Conservation (phyloP, 2,888 invertebrate species). For the Folsomia manolachei region DNA sequence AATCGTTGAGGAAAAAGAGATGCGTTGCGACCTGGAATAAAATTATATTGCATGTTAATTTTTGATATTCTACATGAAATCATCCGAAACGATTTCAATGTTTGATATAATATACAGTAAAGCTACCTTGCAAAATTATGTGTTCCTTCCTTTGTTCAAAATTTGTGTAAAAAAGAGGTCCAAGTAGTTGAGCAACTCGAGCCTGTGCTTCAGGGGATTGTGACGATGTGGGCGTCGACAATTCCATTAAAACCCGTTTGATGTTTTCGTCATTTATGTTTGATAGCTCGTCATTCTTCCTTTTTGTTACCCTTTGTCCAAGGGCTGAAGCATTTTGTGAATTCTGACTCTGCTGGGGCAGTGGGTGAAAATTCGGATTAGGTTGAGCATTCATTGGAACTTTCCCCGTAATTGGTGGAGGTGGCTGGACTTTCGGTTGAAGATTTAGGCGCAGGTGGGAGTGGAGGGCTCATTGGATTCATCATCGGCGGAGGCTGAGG, state of each 20-base stretch:
- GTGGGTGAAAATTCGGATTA: not conserved
- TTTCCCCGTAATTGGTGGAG: not conserved
- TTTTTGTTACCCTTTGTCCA: not conserved
- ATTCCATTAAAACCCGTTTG: slow-evolving; percentile 31
- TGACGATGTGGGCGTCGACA: slow-evolving; percentile 34
- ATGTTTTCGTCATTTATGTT: slow-evolving; percentile 39
- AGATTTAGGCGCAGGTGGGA: slow-evolving; percentile 17
- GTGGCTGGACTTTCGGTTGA: slow-evolving; percentile 22
- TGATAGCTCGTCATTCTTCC: slow-evolving; percentile 22
- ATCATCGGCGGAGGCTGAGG: slow-evolving; percentile 2
- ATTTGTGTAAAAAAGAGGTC: slow-evolving; percentile 31
- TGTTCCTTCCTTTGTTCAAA: slow-evolving; percentile 34
- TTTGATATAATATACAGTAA: not conserved
- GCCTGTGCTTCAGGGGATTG: slow-evolving; percentile 35
- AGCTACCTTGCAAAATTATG: slow-evolving; percentile 28
- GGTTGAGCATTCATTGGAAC: not conserved
- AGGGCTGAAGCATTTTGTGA: not conserved
- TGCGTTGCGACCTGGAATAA: slow-evolving; percentile 27
- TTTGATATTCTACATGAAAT: not conserved
- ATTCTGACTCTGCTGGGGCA: slow-evolving; percentile 3
- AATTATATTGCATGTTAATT: not conserved
- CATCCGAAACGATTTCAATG: not conserved
- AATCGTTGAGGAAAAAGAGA: slow-evolving; percentile 38
- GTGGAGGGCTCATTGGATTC: not conserved
- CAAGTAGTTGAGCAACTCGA: slow-evolving; percentile 29